These are phyloP conservation scores for Microcebus lehilahytsara DNA, from an alignment of 2,113 vertebrate genomes.

Conservation along the genomic window DNA sequence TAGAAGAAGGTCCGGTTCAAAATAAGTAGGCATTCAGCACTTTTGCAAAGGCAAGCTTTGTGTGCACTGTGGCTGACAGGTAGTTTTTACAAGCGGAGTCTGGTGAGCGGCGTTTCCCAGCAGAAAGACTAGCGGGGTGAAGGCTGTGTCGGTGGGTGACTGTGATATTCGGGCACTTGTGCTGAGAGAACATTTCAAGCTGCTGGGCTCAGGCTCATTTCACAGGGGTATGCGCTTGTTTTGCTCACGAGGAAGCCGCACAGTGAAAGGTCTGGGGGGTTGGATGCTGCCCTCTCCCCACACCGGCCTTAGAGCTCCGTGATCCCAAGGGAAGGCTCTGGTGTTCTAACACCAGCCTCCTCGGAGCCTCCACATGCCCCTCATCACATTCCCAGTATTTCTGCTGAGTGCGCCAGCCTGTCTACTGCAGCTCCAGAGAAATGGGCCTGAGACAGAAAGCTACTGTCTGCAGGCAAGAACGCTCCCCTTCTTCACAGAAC, in stretches of 20 bases:
- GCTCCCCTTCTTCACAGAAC: neutral
- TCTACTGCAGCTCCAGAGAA: neutral
- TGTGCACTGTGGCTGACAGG: neutral
- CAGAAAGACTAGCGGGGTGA: neutral
- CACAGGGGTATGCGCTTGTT: neutral
- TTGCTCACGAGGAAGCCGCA: conserved; percentile 14
- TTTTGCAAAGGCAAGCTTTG: conserved; percentile 12
- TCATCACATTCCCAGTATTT: neutral
- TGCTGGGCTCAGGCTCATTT: neutral
- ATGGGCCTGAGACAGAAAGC: neutral
- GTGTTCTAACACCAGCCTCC: neutral
- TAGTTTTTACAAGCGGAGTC: neutral
- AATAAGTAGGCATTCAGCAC: neutral
- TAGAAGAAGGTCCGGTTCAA: neutral
- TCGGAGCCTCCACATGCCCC: neutral
- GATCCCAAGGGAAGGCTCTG: neutral
- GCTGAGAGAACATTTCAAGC: neutral
- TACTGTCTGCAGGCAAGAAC: neutral
- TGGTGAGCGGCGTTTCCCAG: neutral
- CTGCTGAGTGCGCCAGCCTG: neutral
- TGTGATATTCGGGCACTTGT: neutral
- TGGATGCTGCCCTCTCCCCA: neutral
- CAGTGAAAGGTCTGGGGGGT: neutral
- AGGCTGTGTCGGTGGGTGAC: neutral
- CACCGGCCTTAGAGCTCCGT: neutral